Evolutionary conservation across 2,888 invertebrate genomes (phyloP).

Genomic region (Heliconius ismenius): DNA sequence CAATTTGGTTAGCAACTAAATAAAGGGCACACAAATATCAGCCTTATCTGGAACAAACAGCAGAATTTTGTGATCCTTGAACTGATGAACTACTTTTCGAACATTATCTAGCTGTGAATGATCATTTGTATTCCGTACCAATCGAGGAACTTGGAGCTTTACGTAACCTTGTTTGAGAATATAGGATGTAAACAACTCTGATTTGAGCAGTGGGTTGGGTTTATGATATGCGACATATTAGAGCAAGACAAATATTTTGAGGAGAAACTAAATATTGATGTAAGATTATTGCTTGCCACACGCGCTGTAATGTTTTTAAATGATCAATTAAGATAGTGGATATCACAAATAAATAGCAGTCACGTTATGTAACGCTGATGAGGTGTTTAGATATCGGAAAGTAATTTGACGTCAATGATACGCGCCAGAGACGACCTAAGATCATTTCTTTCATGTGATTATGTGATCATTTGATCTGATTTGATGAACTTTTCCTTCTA

Average conservation of each 20-base stretch:
- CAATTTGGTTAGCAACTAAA: constrained; percentile 59
- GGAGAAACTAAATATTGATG: constrained; percentile 23
- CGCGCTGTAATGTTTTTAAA: constrained; percentile 30
- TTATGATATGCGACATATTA: constrained; percentile 54
- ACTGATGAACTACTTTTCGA: constrained; percentile 43
- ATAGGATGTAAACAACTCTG: constrained; percentile 63
- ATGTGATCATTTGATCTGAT: constrained; percentile 13
- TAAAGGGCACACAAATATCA: constrained; percentile 55
- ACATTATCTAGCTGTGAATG: constrained; percentile 42
- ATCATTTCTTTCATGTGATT: constrained; percentile 47
- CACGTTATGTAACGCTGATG: constrained; percentile 33
- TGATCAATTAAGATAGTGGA: constrained; percentile 34
- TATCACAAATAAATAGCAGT: constrained; percentile 29
- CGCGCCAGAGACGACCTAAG: constrained; percentile 65
- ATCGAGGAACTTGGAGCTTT: constrained; percentile 48
- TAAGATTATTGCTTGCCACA: constrained; percentile 24
- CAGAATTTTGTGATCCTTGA: constrained; percentile 42
- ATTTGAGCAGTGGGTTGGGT: constrained; percentile 58
- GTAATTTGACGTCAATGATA: constrained; percentile 61
- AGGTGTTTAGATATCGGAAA: constrained; percentile 31
- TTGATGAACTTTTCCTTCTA: neutral
- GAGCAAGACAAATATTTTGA: constrained; percentile 52
- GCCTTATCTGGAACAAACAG: constrained; percentile 38
- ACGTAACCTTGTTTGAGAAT: constrained; percentile 66
- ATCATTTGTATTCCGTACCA: constrained; percentile 49